Base-by-base conservation (phyloP, 1,140 invertebrate genomes). In the Papilio polyxenes region DNA sequence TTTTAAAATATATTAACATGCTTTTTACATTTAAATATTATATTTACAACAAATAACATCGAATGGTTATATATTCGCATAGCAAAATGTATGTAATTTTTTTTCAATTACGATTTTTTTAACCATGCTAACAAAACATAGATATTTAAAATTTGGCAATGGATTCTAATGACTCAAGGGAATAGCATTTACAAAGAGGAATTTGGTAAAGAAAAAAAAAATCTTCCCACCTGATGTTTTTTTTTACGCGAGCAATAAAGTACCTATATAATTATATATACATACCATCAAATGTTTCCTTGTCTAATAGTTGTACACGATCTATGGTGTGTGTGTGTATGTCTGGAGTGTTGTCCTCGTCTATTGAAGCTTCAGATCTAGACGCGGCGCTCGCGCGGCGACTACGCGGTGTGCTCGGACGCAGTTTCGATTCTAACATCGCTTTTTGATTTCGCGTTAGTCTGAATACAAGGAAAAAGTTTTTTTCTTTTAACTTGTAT, bases 371-470 rank as follows among this genome's bases (percentile, higher is more conserved):
- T 6, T 82, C 83, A 0, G 85, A 83, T n/a, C 82, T 83, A 3
- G 83, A 84, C 0, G 85, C 65, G 74, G 72, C 81, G 80, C 85
- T 85, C 10, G 76, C 44, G 20, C 86, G 86, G 1, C 86, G 84
- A 10, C 53, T 75, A 75, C 48, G 85, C 81, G 9, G 84, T 53
- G 13, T 31, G 59, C 17, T 17, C n/a, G 88, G 87, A 59, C 89
- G 87, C 40, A 90, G 77, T 82, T 87, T 87, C 8, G 85, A 89
- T 53, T 92, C 88, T 10, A 94, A 81, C 59, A 92, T 74, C 0
- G 89, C 84, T 82, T 90, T 89, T 80, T 95, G 92, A 56, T 92
- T 84, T 1, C 94, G 88, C 0, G 93, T 94, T 51, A 94, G 53
- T 82, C 93, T 94, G 85, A 3, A 40, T 77, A 82, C 15, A 7